Evolutionary conservation across 2,113 vertebrate species (phyloP).

Genomic region (Spermophilus dauricus): DNA sequence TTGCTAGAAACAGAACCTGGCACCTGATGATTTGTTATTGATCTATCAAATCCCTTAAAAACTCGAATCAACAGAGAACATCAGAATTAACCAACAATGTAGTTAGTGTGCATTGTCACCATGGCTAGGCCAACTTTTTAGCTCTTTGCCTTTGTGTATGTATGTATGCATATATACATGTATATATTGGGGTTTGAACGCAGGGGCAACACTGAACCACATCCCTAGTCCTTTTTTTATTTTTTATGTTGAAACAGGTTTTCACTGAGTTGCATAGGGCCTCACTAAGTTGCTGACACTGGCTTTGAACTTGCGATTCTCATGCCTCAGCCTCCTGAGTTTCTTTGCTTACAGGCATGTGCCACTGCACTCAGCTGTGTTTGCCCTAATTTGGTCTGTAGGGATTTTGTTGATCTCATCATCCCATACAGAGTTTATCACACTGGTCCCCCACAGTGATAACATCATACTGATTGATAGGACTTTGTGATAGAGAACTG

Average conservation of each 20-base stretch:
- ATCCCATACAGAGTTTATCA: neutral
- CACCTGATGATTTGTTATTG: neutral
- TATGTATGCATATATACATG: no score
- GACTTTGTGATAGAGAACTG: conserved; percentile 41
- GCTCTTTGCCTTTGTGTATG: neutral
- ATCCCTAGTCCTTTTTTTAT: no score
- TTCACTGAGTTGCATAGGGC: no score
- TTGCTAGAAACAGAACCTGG: conserved; percentile 27
- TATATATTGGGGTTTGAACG: no score
- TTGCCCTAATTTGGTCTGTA: neutral
- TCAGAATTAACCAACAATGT: neutral
- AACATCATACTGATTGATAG: neutral
- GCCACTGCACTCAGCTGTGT: no score
- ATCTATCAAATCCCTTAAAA: neutral
- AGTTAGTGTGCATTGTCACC: neutral
- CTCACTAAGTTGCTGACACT: no score
- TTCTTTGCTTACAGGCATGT: no score
- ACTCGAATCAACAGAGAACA: neutral
- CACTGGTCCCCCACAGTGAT: neutral
- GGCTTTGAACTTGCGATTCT: no score
- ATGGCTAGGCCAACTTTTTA: conserved; percentile 33
- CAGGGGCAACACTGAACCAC: no score
- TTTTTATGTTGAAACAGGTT: no score
- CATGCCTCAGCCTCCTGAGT: no score
- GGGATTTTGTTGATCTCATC: conserved; percentile 48